Conservation (phyloP, 2,888 invertebrate species). For the Escarpia spicata region DNA sequence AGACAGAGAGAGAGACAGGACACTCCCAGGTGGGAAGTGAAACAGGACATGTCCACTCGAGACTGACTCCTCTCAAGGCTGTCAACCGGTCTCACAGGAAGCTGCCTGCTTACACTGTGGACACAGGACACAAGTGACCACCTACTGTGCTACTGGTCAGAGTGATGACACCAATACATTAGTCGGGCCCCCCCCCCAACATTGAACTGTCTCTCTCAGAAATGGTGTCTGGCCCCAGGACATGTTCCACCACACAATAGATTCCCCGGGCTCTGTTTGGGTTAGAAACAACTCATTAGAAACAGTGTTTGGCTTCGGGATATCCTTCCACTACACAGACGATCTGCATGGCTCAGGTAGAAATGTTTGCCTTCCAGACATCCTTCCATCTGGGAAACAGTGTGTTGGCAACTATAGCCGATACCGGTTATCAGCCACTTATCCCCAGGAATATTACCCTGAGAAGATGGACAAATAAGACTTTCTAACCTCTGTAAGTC, state of each 20-base stretch:
- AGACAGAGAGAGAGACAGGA: not conserved
- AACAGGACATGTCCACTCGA: not conserved
- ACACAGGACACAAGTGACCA: not conserved
- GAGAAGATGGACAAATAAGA: not conserved
- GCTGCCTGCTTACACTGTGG: not conserved
- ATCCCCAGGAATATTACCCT: not conserved
- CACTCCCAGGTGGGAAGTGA: not conserved
- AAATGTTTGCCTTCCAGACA: not conserved
- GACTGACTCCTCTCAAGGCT: not conserved
- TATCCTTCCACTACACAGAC: not conserved
- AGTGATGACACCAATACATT: not conserved
- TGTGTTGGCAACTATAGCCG: not conserved
- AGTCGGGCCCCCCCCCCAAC: not conserved
- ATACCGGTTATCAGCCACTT: not conserved
- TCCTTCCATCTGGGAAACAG: not conserved
- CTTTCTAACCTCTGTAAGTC: not conserved
- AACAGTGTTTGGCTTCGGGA: not conserved
- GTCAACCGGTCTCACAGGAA: not conserved
- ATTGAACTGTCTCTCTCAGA: not conserved
- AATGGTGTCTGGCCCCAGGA: not conserved
- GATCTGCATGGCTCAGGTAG: not conserved
- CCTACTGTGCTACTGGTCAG: not conserved
- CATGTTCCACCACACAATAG: not conserved
- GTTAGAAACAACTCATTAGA: not conserved
- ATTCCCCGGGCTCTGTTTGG: not conserved